Evolutionary conservation across 1,140 invertebrate genomes (phyloP).

Genomic region (Hydropsyche tenuis): DNA sequence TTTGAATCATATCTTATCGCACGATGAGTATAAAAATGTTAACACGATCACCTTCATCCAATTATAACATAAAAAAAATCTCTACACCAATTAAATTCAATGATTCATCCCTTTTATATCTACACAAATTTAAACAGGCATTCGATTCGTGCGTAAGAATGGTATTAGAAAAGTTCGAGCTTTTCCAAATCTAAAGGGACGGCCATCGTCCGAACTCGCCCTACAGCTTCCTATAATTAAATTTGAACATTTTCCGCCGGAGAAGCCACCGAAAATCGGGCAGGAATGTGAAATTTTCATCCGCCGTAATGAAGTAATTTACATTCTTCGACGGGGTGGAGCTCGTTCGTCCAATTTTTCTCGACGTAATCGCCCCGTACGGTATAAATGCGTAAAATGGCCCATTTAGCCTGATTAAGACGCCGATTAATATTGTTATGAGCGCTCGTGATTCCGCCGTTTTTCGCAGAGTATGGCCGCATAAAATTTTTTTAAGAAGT

Average conservation of each 20-base stretch:
- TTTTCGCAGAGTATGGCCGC: not conserved
- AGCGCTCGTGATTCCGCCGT: not conserved
- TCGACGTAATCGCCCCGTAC: not conserved
- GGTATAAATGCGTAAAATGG: not conserved
- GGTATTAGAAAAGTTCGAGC: not conserved
- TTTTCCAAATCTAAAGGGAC: not conserved
- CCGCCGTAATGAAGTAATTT: not conserved
- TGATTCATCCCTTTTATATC: too few relatives aligned
- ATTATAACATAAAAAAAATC: too few relatives aligned
- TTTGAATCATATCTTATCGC: too few relatives aligned
- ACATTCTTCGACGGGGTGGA: not conserved
- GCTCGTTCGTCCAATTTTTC: not conserved
- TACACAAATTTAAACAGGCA: too few relatives aligned
- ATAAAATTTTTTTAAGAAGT: not conserved
- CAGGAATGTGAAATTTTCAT: not conserved
- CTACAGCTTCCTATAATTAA: not conserved
- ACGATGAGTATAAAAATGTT: too few relatives aligned
- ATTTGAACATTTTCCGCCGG: not conserved
- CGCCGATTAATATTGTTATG: not conserved
- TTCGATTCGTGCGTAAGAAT: not conserved
- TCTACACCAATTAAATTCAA: too few relatives aligned
- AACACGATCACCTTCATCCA: too few relatives aligned
- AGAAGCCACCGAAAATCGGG: not conserved
- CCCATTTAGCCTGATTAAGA: slow-evolving; percentile 6
- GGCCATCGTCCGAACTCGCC: not conserved